Evolutionary conservation across 2,888 invertebrate species (phyloP), one percentile per base, ranked within the genome.

Genomic region (Ephialtes manifestator): DNA sequence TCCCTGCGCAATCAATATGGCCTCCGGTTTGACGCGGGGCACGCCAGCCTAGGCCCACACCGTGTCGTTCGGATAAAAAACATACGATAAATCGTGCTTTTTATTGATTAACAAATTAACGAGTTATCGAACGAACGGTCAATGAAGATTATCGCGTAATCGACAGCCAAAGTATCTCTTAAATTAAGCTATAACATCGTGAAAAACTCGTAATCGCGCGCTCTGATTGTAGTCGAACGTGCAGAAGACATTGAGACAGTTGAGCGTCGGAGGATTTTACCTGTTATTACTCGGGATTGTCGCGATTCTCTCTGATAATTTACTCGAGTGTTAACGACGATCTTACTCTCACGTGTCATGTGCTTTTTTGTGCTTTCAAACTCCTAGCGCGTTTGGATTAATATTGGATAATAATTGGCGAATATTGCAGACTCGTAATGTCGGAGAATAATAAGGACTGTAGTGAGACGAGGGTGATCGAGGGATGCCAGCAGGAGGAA

Each of bases 1-100:
- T 89, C 89, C 88, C 89, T 89, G 89, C 88, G 83, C 87, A 90
- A 90, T 90, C 90, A 90, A 90, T 90, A 90, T 90, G 90, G 90
- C 90, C 87, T 88, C 90, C 89, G 87, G 87, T 82, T 76, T 81
- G 78, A 74, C 82, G 86, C 85, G 87, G 87, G 87, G 82, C 85
- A 88, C 88, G 83, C 84, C 84, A 88, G 86, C 84, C 58, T 86
- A 86, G 79, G 84, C 65, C 53, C 82, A 76, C n/a, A 63, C 13
- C 85, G 81, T 76, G 71, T 35, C 72, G 58, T 63, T 82, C 74
- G 15, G 35, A 65, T 63, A 15, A 31, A 51, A 31, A 48, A 31
- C 20, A 43, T 13, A 43, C 20, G 20, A 43, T 5, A 43, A 46
- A 67, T 67, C 67, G 43, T 46, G 20, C 7, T 8, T 58, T 4